These are phyloP conservation scores for Odontamblyopus lacepedii DNA, from an alignment of 2,797 vertebrate species.

Conservation along the genomic window DNA sequence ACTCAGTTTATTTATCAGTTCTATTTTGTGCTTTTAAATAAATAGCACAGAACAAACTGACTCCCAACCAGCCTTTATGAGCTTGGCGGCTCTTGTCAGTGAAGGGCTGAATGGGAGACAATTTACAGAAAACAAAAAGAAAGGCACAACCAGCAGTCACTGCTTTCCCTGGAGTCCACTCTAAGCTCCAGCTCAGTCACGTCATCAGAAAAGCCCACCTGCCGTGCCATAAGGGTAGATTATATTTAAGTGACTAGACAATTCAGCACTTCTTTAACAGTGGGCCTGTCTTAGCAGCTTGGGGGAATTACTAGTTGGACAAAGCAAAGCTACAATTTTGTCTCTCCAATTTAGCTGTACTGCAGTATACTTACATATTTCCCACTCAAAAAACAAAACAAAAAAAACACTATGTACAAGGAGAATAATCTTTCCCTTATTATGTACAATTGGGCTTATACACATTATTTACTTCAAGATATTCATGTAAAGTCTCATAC, in stretches of 20 bases:
- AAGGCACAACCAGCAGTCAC: slow-evolving; percentile 78
- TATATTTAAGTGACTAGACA: slow-evolving; percentile 31
- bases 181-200: slow-evolving; percentile 52
- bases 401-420: slow-evolving; percentile 74
- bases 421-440: slow-evolving; percentile 68
- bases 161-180: slow-evolving; percentile 33
- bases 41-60: slow-evolving; percentile 76
- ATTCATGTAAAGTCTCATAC: slow-evolving; percentile 65
- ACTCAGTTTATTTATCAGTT: slow-evolving; percentile 80
- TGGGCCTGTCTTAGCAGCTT: slow-evolving; percentile 44
- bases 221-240: slow-evolving; percentile 34
- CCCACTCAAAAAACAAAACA: slow-evolving; percentile 47
- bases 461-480: slow-evolving; percentile 79
- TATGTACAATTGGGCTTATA: slow-evolving; percentile 84
- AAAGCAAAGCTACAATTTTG: slow-evolving; percentile 62
- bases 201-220: slow-evolving; percentile 46
- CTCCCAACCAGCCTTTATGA: slow-evolving; percentile 74
- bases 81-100: slow-evolving; percentile 64
- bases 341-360: slow-evolving; percentile 39
- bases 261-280: slow-evolving; percentile 36
- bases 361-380: slow-evolving; percentile 55
- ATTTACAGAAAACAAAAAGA: slow-evolving; percentile 40
- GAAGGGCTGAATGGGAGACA: slow-evolving; percentile 55
- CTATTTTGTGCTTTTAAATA: slow-evolving; percentile 80
- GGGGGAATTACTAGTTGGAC: slow-evolving; percentile 28